Evolutionary conservation across 2,797 vertebrate genomes (phyloP).

Genomic region (Pseudochirops corinnae): DNA sequence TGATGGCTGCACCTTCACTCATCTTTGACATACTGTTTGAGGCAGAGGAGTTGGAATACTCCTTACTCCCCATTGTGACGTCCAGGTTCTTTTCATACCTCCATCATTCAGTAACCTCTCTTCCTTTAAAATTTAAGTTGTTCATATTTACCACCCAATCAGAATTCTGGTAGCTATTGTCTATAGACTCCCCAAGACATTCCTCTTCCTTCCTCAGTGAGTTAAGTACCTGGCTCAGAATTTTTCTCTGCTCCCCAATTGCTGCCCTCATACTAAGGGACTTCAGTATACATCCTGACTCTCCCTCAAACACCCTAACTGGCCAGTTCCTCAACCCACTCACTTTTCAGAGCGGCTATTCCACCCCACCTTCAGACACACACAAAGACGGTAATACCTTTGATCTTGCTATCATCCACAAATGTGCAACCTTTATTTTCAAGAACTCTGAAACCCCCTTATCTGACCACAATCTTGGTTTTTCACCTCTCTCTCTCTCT

Average conservation of each 20-base stretch:
- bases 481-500: no score
- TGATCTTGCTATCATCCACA: background rate
- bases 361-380: background rate
- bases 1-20: background rate
- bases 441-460: background rate
- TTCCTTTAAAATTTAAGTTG: background rate
- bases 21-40: background rate
- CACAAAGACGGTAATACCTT: background rate
- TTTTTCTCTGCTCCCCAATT: background rate
- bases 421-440: background rate
- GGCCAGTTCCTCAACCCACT: background rate
- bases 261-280: background rate
- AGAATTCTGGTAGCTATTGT: background rate
- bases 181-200: background rate
- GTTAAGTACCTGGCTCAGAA: background rate
- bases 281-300: background rate
- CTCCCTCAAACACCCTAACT: background rate
- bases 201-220: background rate
- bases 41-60: background rate
- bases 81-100: background rate
- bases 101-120: background rate
- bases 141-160: background rate
- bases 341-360: background rate
- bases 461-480: background rate
- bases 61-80: background rate